These are phyloP conservation scores for Zaprionus africanus DNA, from an alignment of 1,140 invertebrate genomes.

Conservation along the genomic window DNA sequence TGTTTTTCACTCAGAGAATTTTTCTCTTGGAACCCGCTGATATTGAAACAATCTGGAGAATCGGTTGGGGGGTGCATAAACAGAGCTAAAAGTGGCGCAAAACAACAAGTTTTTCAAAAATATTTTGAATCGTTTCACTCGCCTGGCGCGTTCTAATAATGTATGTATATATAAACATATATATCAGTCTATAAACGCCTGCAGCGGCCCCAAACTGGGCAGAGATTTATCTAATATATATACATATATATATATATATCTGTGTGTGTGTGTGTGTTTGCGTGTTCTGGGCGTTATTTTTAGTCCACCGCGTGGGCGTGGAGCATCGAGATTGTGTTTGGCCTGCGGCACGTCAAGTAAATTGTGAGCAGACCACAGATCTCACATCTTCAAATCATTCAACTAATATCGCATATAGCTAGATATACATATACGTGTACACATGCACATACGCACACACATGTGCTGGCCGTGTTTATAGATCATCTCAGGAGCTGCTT, in stretches of 20 bases:
- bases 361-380: constrained; percentile 59
- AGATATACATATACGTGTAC: not conserved
- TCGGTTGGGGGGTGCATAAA: constrained; percentile 39
- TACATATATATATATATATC: not conserved
- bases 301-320: constrained; percentile 67
- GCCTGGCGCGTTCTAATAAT: not conserved
- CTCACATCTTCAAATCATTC: constrained; percentile 56
- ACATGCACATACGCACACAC: not conserved
- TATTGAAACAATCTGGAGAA: constrained; percentile 23
- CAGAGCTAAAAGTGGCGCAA: constrained; percentile 33
- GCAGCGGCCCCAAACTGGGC: constrained; percentile 48
- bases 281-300: constrained; percentile 60
- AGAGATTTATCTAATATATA: constrained; percentile 38
- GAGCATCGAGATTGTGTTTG: constrained; percentile 44
- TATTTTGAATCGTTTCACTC: constrained; percentile 52
- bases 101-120: constrained; percentile 46
- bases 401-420: constrained; percentile 10
- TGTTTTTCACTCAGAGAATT: not conserved
- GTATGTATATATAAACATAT: constrained; percentile 30
- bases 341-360: constrained; percentile 60
- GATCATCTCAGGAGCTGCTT: constrained; percentile 33
- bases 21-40: constrained; percentile 5
- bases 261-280: constrained; percentile 16
- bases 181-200: constrained; percentile 40
- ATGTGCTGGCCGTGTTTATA: constrained; percentile 1